Base-by-base conservation (phyloP, 1,140 invertebrate species). In the Drosophila sproati region DNA sequence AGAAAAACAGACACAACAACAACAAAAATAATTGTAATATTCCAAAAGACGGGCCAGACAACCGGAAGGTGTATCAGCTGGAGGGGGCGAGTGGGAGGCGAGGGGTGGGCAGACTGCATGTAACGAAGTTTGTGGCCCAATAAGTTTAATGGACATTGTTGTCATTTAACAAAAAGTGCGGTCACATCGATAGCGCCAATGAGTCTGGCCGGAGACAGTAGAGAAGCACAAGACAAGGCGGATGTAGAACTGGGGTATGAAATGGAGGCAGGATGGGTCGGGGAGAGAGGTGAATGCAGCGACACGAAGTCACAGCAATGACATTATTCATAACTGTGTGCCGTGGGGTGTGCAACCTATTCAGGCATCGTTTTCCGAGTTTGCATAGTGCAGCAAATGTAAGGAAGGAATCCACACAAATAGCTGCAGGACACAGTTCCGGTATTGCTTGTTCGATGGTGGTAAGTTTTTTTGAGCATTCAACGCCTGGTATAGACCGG, bases 71-170 rank as follows among this genome's bases (percentile, higher is more conserved):
- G 20, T 20, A 20, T 20, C 20, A 20, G 20, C 20, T 20, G 20
- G 20, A 20, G 35, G 31, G 10, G 29, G 39, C 41, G 39, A 31
- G 12, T 31, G 10, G 8, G 34, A 20, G 34, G 41, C 8, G 31
- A 45, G 57, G 31, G 47, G 5, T 31, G n/a, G n/a, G 31, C 8
- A 56, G 50, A 28, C 12, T 47, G 59, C 43, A 50, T 8, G 45
- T 31, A 50, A 32, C 60, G n/a, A 59, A 60, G 63, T 57, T 39
- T 61, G 34, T 55, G 31, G 12, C 47, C n/a, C 68, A 73, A 86
- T 69, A 77, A 69, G 59, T 79, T 82, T 87, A 80, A 87, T 87
- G 82, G 83, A 77, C 63, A 69, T 77, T 79, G 75, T 86, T 85
- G 78, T 81, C 78, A 76, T 63, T 81, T 60, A 47, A 32, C 41